These are phyloP conservation scores for Pseudonaja textilis DNA, from an alignment of 2,113 vertebrate species.

Conservation along the genomic window DNA sequence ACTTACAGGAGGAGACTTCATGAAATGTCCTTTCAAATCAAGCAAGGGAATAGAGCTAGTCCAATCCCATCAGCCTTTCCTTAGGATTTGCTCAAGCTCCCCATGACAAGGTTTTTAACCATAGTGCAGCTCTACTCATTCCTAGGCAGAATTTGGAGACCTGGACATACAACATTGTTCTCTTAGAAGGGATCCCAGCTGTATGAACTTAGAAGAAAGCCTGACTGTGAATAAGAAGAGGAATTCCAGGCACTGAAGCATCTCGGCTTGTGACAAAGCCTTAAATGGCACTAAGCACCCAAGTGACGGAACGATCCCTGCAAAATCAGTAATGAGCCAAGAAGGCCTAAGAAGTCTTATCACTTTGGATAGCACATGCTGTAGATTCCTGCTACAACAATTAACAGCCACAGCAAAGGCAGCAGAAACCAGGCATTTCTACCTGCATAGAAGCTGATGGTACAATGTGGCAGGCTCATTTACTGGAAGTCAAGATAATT, in stretches of 20 bases:
- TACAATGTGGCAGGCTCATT: background rate
- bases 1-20: background rate
- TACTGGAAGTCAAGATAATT: background rate
- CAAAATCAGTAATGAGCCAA: background rate
- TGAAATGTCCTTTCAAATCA: background rate
- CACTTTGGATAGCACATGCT: background rate
- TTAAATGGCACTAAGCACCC: background rate
- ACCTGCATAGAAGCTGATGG: background rate
- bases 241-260: background rate
- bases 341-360: background rate
- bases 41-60: background rate
- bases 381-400: background rate
- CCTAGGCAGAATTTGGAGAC: background rate
- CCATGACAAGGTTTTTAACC: background rate
- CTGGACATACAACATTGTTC: background rate
- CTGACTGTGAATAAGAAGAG: background rate
- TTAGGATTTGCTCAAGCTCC: background rate
- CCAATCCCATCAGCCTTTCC: background rate
- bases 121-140: background rate
- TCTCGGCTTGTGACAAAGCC: background rate
- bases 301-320: background rate
- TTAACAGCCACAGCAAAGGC: background rate
- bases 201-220: background rate
- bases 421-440: background rate
- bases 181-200: background rate